phyloP scores from a whole-genome alignment of 1,140 invertebrate genomes.

The Orchesella cincta region DNA sequence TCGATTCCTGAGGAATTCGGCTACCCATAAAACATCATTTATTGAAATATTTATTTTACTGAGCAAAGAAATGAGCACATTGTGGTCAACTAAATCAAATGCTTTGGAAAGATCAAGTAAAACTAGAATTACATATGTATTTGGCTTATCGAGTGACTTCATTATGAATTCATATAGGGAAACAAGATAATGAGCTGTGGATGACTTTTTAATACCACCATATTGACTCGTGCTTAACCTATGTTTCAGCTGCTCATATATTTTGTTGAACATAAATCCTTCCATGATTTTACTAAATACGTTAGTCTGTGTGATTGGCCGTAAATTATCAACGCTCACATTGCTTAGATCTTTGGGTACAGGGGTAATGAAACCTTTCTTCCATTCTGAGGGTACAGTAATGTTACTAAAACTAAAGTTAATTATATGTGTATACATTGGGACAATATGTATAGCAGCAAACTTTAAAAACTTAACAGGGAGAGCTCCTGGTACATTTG shows the following conservation, averaged over 20 bases:
- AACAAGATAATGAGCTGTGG: constrained; percentile 7
- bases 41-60: background rate
- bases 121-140: constrained; percentile 17
- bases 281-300: constrained; percentile 29
- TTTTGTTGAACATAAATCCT: constrained; percentile 29
- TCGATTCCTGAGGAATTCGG: constrained; percentile 10
- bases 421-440: background rate
- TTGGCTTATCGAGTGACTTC: background rate
- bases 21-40: constrained; percentile 28
- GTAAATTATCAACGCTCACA: background rate
- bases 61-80: constrained; percentile 6
- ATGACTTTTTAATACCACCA: constrained; percentile 18
- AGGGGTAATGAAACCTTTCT: constrained; percentile 24
- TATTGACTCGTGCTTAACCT: background rate
- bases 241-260: constrained; percentile 8
- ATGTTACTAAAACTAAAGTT: background rate
- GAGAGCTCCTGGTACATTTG: background rate
- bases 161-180: background rate
- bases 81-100: constrained; percentile 33
- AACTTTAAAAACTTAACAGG: background rate
- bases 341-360: background rate
- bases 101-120: constrained; percentile 29
- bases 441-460: background rate
- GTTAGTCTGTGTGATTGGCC: constrained; percentile 34
- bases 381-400: background rate